phyloP scores from a whole-genome alignment of 1,140 invertebrate genomes.

The Hylaeus volcanicus region DNA sequence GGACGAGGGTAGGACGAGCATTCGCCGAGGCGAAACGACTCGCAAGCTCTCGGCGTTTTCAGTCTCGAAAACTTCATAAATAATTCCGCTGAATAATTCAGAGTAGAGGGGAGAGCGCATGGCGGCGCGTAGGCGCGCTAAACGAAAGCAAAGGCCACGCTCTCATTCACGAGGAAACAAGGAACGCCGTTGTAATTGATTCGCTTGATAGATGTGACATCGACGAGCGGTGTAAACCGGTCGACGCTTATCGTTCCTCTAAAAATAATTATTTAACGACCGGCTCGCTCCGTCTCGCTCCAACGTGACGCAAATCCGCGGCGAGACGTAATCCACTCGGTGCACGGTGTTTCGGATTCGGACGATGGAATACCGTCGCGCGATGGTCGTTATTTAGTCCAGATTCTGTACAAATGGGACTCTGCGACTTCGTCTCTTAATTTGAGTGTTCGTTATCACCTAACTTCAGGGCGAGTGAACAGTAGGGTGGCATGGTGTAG shows the following conservation, averaged over 20 bases:
- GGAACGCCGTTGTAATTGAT: slow-evolving; percentile 44
- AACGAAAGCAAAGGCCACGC: slow-evolving; percentile 45
- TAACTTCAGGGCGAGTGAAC: too few relatives aligned
- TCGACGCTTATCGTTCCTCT: slow-evolving; percentile 25
- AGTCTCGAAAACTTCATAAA: slow-evolving; percentile 45
- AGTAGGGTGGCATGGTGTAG: too few relatives aligned
- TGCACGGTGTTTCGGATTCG: too few relatives aligned
- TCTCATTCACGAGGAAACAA: slow-evolving; percentile 33
- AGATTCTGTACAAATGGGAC: too few relatives aligned
- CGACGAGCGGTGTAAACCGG: slow-evolving; percentile 3
- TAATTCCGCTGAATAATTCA: slow-evolving; percentile 56
- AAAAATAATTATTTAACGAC: slow-evolving; percentile 38
- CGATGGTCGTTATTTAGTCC: too few relatives aligned
- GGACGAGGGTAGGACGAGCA: too few relatives aligned
- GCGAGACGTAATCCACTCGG: neutral
- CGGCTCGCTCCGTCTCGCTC: neutral
- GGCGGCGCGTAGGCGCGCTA: slow-evolving; percentile 35
- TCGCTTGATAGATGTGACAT: slow-evolving; percentile 34
- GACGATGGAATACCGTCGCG: too few relatives aligned
- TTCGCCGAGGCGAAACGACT: too few relatives aligned
- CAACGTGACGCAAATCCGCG: neutral
- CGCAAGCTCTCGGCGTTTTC: neutral
- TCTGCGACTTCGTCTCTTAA: too few relatives aligned
- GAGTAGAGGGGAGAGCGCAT: neutral
- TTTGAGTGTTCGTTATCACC: too few relatives aligned